Conservation (phyloP, 2,888 invertebrate genomes). For the Nycteola revayana region DNA sequence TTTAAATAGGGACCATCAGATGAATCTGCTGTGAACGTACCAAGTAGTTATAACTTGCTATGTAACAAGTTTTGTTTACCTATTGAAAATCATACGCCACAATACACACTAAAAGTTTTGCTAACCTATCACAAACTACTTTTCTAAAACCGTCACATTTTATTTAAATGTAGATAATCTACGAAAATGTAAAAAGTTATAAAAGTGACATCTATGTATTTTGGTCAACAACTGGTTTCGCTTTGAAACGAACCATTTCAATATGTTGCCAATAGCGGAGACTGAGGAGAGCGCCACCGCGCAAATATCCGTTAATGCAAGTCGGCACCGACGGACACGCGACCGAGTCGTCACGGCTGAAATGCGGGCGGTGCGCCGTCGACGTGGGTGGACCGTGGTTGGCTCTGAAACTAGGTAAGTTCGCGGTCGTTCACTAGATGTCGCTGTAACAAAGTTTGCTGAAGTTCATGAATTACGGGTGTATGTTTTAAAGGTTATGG, state of each 20-base stretch:
- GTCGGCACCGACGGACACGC: conserved; percentile 60
- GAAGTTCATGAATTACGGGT: too few relatives aligned
- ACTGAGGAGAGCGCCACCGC: conserved; percentile 65
- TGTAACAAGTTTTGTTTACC: too few relatives aligned
- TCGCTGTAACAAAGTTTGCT: conserved; percentile 37
- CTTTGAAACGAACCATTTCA: conserved; percentile 14
- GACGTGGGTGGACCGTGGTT: conserved; percentile 89
- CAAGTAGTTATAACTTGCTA: too few relatives aligned
- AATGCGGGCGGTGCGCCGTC: conserved; percentile 78
- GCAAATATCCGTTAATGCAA: conserved; percentile 46
- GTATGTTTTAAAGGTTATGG: too few relatives aligned
- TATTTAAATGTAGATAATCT: too few relatives aligned
- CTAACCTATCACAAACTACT: too few relatives aligned
- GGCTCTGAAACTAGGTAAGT: conserved; percentile 88
- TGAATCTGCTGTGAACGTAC: too few relatives aligned
- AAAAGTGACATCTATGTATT: conserved; percentile 45
- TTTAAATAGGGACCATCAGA: too few relatives aligned
- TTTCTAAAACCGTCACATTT: too few relatives aligned
- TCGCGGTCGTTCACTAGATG: conserved; percentile 47
- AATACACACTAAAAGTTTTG: too few relatives aligned
- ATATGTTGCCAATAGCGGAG: conserved; percentile 73
- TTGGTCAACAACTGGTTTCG: conserved; percentile 22
- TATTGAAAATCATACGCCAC: too few relatives aligned
- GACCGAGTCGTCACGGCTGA: conserved; percentile 73
- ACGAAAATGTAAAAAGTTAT: too few relatives aligned